Base-by-base conservation (phyloP, 2,888 invertebrate genomes). In the Marasmarcha lunaedactyla region DNA sequence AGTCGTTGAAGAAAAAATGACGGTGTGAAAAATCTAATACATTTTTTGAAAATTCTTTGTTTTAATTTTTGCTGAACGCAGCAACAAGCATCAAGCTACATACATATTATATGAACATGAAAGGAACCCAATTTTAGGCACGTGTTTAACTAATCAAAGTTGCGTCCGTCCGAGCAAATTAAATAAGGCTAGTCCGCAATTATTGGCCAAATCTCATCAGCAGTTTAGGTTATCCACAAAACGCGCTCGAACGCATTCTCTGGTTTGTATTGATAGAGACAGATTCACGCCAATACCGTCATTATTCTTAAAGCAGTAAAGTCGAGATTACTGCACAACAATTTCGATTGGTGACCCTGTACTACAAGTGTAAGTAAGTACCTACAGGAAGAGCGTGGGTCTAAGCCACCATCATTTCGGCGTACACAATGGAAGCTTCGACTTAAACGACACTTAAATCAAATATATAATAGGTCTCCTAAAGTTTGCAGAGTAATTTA, bases 361-460 rank as follows among this genome's bases (percentile, higher is more conserved):
- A 42, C 42, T 20, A 20, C 20, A 20, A 20, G 20, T 20, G 20
- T 20, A 20, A 20, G 20, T 20, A 20, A 20, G 20, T 20, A 20
- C 47, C 51, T 44, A 51, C 47, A 53, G 48, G 41, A 49, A 37
- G 48, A 50, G 50, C 49, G 51, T 47, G 51, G 51, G 47, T 44
- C 43, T 48, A 46, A 46, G 49, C 45, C 51, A 43, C 48, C 20
- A 20, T 47, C 52, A 49, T 51, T 57, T 55, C 55, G 56, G 50
- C 47, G 42, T 42, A 49, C 51, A 66, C 59, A 68, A 67, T 58
- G 48, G 55, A 50, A 42, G 56, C 49, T 52, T 56, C 54, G 55
- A 52, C 49, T 49, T 54, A 46, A 57, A 55, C 57, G 53, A 55
- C 53, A 56, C 58, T 64, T 55, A 55, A 44, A 50, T 36, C 41